Evolutionary conservation across 1,140 invertebrate species (phyloP).

Genomic region (Rhagoletis pomonella): DNA sequence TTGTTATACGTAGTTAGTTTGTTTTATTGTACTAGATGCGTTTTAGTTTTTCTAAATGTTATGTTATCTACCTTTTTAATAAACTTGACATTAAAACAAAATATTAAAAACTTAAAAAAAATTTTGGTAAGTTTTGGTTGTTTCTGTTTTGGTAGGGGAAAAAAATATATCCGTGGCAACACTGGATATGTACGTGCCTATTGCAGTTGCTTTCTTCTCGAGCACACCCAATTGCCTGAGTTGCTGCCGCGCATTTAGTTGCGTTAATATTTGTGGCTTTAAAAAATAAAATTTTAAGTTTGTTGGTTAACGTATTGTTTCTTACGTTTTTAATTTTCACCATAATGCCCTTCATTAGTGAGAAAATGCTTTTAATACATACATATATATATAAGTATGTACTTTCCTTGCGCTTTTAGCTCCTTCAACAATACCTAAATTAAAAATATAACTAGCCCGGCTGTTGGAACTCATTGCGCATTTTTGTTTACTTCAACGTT

Average conservation of each 20-base stretch:
- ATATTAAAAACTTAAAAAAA: too few relatives aligned
- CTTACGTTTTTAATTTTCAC: conserved; percentile 2
- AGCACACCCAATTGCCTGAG: background rate
- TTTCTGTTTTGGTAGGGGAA: too few relatives aligned
- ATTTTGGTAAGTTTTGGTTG: too few relatives aligned
- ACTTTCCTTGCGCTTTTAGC: background rate
- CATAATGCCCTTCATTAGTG: conserved; percentile 33
- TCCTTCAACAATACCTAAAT: background rate
- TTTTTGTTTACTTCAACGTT: background rate
- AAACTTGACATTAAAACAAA: too few relatives aligned
- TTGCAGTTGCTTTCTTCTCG: background rate
- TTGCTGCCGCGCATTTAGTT: background rate
- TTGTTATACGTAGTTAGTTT: too few relatives aligned
- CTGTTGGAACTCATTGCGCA: background rate
- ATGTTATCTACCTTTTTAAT: too few relatives aligned
- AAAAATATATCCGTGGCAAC: too few relatives aligned
- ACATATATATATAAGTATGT: too few relatives aligned
- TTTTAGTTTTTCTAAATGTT: too few relatives aligned
- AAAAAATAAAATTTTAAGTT: background rate
- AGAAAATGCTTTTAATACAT: conserved; percentile 10
- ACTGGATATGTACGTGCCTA: background rate
- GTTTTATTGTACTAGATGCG: too few relatives aligned
- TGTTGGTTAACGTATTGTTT: background rate
- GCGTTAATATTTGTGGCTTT: background rate
- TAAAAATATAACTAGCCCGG: background rate